Evolutionary conservation across 2,797 vertebrate species (phyloP).

Genomic region (Heteromormyrus szaboi): DNA sequence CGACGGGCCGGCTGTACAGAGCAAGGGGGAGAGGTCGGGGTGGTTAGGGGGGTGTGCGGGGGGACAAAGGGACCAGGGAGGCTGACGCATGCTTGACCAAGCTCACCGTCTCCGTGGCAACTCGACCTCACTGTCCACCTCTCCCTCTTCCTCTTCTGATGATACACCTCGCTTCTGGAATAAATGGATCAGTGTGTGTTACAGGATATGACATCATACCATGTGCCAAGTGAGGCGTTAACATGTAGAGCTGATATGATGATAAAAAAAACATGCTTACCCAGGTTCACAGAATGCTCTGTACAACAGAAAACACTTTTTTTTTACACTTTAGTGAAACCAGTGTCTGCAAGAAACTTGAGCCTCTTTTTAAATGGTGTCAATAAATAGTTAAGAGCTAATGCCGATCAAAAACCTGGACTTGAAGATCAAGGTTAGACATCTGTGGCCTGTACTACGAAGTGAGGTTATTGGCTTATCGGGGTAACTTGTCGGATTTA

Average conservation of each 20-base stretch:
- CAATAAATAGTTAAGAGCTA: background rate
- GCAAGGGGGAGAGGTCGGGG: background rate
- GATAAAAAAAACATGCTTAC: background rate
- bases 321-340: background rate
- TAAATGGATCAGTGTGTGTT: background rate
- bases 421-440: background rate
- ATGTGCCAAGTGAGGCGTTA: background rate
- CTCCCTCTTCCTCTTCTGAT: slow-evolving; percentile 90
- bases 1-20: slow-evolving; percentile 68
- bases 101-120: slow-evolving; percentile 79
- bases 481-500: no score
- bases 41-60: background rate
- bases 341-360: background rate
- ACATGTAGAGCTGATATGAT: background rate
- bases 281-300: background rate
- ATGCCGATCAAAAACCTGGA: background rate
- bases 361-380: background rate
- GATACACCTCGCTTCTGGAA: slow-evolving; percentile 77
- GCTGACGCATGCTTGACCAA: slow-evolving; percentile 18
- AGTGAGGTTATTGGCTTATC: background rate
- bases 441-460: background rate
- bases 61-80: background rate
- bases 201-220: background rate
- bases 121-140: slow-evolving; percentile 92
- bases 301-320: background rate